Evolutionary conservation across 2,888 invertebrate species (phyloP), one percentile per base, ranked within the genome.

Genomic region (Nomada ferruginata): DNA sequence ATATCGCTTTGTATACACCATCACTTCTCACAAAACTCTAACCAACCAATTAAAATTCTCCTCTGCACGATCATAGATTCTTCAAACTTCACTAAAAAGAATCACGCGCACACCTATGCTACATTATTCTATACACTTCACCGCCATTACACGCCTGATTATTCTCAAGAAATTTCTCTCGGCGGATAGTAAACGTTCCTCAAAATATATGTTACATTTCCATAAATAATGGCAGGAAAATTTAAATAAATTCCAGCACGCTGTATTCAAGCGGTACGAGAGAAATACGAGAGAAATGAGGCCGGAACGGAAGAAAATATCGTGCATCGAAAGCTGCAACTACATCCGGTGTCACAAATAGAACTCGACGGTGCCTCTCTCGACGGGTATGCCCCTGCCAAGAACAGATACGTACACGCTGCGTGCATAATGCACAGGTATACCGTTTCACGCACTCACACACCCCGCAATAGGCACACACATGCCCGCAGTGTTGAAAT

Each of bases 401-500:
- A 66, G 76, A 66, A 72, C 61, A 64, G 53, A 57, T 63, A 61
- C 68, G 36, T 65, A 70, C 64, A 47, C 20, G 55, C 71, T 71
- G 71, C 63, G 76, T 68, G 79, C 79, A 80, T 76, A 80, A 72
- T 80, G 71, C 64, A 76, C 76, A 70, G 63, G 71, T 63, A 60
- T 64, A 70, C 70, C 52, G 70, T 66, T 69, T n/a, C 63, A 66
- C 72, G 68, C 80, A 76, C 63, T 55, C 53, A 60, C 63, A 72
- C 71, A 18, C 23, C 15, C 29, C 1, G 7, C 36, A 18, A 53
- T 53, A 53, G 42, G n/a, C 47, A 3, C 7, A 47, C 60, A 36
- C 60, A 15, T 72, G 80, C 82, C 57, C 52, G 77, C 76, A 68
- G 63, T 63, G 76, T 68, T 61, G 81, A 75, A 73, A 87, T 82